phyloP scores from a whole-genome alignment of 2,888 invertebrate species.

The Rhagonycha fulva region DNA sequence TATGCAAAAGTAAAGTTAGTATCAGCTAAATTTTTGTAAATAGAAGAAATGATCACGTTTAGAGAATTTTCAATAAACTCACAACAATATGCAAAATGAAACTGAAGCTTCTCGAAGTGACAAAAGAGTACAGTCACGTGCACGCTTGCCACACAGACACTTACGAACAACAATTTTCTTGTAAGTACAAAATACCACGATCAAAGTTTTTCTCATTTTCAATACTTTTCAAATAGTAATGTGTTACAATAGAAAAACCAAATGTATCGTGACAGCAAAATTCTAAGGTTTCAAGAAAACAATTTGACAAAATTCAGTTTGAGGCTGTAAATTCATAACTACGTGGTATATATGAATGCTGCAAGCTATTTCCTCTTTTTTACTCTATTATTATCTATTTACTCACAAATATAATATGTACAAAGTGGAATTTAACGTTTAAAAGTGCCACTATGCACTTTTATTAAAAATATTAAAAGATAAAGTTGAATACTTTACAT shows the following conservation, averaged over 20 bases:
- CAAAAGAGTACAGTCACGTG: neutral
- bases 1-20: too few species aligned
- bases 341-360: neutral
- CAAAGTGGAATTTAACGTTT: neutral
- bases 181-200: neutral
- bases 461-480: neutral
- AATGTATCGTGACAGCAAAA: neutral
- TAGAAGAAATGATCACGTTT: neutral
- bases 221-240: neutral
- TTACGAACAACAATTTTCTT: neutral
- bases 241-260: neutral
- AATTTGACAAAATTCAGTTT: neutral
- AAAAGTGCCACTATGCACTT: neutral
- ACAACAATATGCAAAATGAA: neutral
- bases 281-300: neutral
- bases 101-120: neutral
- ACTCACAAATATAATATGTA: neutral
- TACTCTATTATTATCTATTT: too few species aligned
- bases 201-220: neutral
- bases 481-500: neutral
- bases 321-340: neutral
- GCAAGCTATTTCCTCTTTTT: neutral
- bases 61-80: neutral
- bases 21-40: too few species aligned
- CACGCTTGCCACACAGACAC: neutral